Base-by-base conservation (phyloP, 2,113 vertebrate genomes). In the Brachypteracias leptosomus region DNA sequence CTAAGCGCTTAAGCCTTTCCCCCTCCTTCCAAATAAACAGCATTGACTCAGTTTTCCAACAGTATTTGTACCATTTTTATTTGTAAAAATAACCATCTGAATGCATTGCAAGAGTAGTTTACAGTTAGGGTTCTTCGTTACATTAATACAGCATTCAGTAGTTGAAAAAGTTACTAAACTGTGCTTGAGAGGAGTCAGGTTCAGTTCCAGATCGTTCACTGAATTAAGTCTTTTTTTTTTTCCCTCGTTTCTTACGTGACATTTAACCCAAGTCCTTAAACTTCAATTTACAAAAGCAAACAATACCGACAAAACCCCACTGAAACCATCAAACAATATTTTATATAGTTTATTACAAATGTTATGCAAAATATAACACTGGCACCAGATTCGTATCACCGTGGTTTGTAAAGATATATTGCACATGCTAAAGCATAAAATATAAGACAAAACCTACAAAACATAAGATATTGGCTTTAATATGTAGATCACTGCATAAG, bases 81-180 rank as follows among this genome's bases (percentile, higher is more conserved):
- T 98, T 98, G 98, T 97, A 98, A 98, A 98, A 98, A 98, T 98
- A 98, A 97, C 96, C 97, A 96, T 97, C 98, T 98, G 98, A 98
- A 98, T 98, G 98, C 97, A 97, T 86, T 94, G 96, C 95, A 94
- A 97, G 31, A 93, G 87, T 96, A 97, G 95, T 97, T 97, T 98
- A 98, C 97, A 98, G 88, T 93, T 96, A 96, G 77, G 91, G 78
- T 89, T 97, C 91, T 97, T 97, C 91, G 87, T 97, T 91, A 97
- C 89, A 95, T 97, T 85, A 97, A 94, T 86, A 96, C 89, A 97
- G 97, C 98, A 98, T 98, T 98, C 98, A 98, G 98, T 98, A 98
- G 97, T 98, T 98, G 97, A 95, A 97, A 98, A 98, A 96, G 95
- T 94, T 97, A 97, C 68, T 92, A 96, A 98, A 97, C 96, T 98